Evolutionary conservation across 1,140 invertebrate genomes (phyloP).

Genomic region (Archegozetes longisetosus): DNA sequence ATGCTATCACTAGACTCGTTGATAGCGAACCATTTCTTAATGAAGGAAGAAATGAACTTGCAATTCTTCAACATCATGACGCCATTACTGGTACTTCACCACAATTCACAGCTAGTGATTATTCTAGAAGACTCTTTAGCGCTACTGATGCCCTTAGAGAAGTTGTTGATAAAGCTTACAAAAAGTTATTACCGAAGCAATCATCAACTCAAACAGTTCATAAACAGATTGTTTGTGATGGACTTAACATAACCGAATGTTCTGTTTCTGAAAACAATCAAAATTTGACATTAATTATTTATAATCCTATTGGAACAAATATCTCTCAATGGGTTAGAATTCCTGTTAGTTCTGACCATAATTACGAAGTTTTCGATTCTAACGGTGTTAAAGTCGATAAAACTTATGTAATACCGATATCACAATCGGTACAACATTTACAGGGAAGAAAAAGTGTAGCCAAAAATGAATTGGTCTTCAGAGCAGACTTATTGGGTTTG

Average conservation of each 20-base stretch:
- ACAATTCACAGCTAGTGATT: conserved; percentile 72
- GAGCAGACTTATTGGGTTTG: conserved; percentile 28
- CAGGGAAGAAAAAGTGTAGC: conserved; percentile 27
- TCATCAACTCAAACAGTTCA: too few relatives aligned
- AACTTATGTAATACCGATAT: conserved; percentile 24
- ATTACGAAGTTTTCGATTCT: conserved; percentile 46
- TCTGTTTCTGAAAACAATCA: conserved; percentile 39
- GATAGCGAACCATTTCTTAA: not conserved
- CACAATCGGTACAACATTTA: conserved; percentile 23
- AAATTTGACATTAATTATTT: conserved; percentile 48
- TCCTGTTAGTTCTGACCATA: conserved; percentile 41
- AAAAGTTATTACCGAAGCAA: conserved; percentile 35
- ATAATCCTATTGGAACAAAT: conserved; percentile 58
- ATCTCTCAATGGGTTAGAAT: conserved; percentile 46
- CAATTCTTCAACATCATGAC: conserved; percentile 81
- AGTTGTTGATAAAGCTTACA: conserved; percentile 29
- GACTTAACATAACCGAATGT: conserved; percentile 41
- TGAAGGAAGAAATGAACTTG: not conserved
- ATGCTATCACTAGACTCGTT: not conserved
- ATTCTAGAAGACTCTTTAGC: conserved; percentile 40
- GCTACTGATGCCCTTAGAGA: conserved; percentile 24
- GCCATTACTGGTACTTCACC: conserved; percentile 69
- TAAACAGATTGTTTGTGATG: conserved; percentile 37
- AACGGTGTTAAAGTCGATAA: conserved; percentile 30
- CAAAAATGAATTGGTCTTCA: conserved; percentile 30